phyloP scores from a whole-genome alignment of 2,113 vertebrate species.

The Vulpes vulpes region DNA sequence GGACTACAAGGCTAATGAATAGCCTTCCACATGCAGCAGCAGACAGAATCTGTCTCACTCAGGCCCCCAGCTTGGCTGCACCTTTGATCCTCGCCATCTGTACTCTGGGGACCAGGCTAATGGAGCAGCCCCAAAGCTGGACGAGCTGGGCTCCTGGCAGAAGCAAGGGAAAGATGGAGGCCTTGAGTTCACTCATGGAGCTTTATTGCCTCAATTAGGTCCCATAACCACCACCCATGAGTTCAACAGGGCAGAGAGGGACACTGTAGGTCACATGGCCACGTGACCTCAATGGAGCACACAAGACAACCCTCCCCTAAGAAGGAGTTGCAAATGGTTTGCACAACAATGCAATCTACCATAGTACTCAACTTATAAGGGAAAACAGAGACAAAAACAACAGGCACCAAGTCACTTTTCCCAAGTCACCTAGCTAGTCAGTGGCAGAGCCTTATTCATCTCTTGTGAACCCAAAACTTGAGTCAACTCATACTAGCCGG shows the following conservation, averaged over 20 bases:
- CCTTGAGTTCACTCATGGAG: neutral
- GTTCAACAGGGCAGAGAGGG: neutral
- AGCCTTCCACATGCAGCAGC: neutral
- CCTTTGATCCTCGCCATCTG: neutral
- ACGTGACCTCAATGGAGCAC: fast-evolving
- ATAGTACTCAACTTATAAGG: neutral
- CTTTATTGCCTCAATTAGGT: neutral
- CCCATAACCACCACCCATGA: neutral
- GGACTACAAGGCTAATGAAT: fast-evolving
- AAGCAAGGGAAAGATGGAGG: neutral
- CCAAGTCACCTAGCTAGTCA: neutral
- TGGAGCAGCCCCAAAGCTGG: neutral
- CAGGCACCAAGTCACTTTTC: neutral
- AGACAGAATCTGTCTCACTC: neutral
- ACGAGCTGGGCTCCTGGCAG: neutral
- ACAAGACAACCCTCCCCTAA: too few relatives aligned
- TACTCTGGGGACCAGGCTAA: neutral
- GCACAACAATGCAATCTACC: neutral
- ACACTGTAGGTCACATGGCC: neutral
- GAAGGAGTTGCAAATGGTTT: neutral
- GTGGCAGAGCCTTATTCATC: too few relatives aligned
- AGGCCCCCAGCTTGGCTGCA: fast-evolving
- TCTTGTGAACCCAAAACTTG: neutral
- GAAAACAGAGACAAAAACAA: neutral
- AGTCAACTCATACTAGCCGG: neutral